Base-by-base conservation (phyloP, 1,140 invertebrate species). In the Drosophila melanica region DNA sequence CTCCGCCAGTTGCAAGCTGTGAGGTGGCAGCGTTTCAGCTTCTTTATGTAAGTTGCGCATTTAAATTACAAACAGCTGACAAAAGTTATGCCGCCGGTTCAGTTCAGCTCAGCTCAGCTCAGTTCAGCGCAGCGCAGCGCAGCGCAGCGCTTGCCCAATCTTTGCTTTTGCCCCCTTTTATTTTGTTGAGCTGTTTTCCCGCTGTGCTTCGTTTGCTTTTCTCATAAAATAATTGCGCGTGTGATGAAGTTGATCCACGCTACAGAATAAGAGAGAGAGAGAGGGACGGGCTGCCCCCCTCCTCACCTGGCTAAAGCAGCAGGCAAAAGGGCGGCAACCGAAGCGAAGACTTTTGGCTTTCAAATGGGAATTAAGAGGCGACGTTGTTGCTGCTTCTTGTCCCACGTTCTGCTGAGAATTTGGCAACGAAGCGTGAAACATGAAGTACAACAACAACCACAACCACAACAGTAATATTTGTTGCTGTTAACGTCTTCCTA, bases 171-270 rank as follows among this genome's bases (percentile, higher is more conserved):
- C 41, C 7, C 10, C 14, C 55, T 41, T 41, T 20, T 55, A 62
- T 69, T 11, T 75, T 59, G 73, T 78, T 58, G 27, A 42, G 64
- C 30, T 30, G 68, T 30, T 72, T 54, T 59, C 66, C 66, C 58
- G 72, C 57, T 69, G 66, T 66, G 71, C 78, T 69, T 51, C 75
- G 82, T 37, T 86, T 82, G 79, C 53, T 79, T 89, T 87, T 89
- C 82, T 82, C 82, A 87, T 87, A 82, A 87, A 89, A 89, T 87
- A 87, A 87, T 87, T 87, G 82, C 82, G 81, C 84, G 79, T 87
- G 82, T 87, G 82, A 87, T 87, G 84, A 78, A 67, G 75, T 75
- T 74, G 72, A 70, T 66, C 73, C 65, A 69, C 42, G 63, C 53
- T 66, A 72, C 23, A 50, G 67, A 53, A 35, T 27, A 33, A 16